Evolutionary conservation across 1,140 invertebrate species (phyloP), one percentile per base, ranked within the genome.

Genomic region (Nephotettix cincticeps): DNA sequence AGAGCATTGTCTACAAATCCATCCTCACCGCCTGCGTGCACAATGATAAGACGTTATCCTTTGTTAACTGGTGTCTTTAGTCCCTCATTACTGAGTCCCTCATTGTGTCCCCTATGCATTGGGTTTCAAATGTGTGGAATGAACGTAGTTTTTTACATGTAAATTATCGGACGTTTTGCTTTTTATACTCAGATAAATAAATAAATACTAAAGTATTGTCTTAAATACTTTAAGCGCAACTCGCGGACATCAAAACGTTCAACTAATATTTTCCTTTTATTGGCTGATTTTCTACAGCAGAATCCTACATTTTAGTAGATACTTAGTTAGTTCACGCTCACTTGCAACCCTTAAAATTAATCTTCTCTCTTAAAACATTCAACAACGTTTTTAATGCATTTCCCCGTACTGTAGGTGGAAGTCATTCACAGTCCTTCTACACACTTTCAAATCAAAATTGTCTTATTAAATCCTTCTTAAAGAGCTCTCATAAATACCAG

Each of bases 191-290:
- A 25, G 19, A 14, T 4, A 69, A 51, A n/a, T n/a, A n/a, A n/a
- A n/a, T n/a, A n/a, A n/a, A n/a, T n/a, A n/a, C n/a, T n/a, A n/a
- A n/a, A n/a, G n/a, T n/a, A n/a, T 1, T 23, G 27, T 51, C 25
- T 69, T 40, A 69, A 54, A 69, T 69, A 69, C 27, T 69, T 61
- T 51, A 65, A 21, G 17, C 71, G 45, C 32, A 40, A 45, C 13
- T 65, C n/a, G 25, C 40, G 40, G 19, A 68, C 51, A 23, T 72
- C 29, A n/a, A 40, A 45, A 51, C 65, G n/a, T 68, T 72, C 71
- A 25, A 72, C 40, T 51, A 72, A 68, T n/a, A 72, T 27, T 29
- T 56, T 61, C 21, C 36, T 68, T 25, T 72, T 72, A 58, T 54
- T 19, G 13, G 30, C 32, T n/a, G 64, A 19, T 63, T 68, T 68